phyloP scores from a whole-genome alignment of 2,797 vertebrate species.

The Diplodus puntazzo region DNA sequence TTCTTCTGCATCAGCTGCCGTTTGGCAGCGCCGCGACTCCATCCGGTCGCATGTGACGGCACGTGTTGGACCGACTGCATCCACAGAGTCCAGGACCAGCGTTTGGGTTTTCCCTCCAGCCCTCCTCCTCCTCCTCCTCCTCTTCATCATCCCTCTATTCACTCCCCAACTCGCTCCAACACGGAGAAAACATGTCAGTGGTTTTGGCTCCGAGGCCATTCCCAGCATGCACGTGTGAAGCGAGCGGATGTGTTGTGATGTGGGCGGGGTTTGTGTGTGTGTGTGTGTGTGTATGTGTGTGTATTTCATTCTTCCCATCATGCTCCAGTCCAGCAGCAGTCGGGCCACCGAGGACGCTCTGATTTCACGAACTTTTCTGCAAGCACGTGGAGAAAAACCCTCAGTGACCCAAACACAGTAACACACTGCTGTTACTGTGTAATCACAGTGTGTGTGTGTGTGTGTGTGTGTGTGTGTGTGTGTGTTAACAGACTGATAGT shows the following conservation, averaged over 20 bases:
- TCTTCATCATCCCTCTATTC: slow-evolving; percentile 8
- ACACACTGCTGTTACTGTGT: not conserved
- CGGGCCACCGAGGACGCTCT: slow-evolving; percentile 30
- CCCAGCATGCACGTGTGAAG: slow-evolving; percentile 53
- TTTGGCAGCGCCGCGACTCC: slow-evolving; percentile 19
- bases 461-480: slow-evolving; percentile 16
- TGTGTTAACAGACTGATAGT: not conserved
- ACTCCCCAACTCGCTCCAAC: slow-evolving; percentile 17
- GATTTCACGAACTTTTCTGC: slow-evolving; percentile 22
- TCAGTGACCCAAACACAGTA: slow-evolving; percentile 26
- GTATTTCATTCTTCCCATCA: slow-evolving; percentile 30
- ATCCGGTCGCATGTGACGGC: slow-evolving; percentile 55
- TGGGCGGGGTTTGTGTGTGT: slow-evolving; percentile 17
- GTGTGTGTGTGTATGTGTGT: not conserved
- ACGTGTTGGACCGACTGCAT: slow-evolving; percentile 34
- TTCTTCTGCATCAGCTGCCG: slow-evolving; percentile 26
- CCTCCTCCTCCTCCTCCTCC: not conserved
- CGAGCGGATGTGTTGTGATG: slow-evolving; percentile 37
- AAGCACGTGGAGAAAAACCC: slow-evolving; percentile 41
- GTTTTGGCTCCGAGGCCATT: slow-evolving; percentile 32
- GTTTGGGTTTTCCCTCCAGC: slow-evolving; percentile 10
- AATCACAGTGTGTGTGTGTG: not conserved
- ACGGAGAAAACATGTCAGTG: slow-evolving; percentile 57
- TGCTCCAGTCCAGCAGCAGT: slow-evolving; percentile 7
- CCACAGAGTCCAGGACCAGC: slow-evolving; percentile 10